Conservation (phyloP, 2,888 invertebrate species). For the Pristionchus japonicus region DNA sequence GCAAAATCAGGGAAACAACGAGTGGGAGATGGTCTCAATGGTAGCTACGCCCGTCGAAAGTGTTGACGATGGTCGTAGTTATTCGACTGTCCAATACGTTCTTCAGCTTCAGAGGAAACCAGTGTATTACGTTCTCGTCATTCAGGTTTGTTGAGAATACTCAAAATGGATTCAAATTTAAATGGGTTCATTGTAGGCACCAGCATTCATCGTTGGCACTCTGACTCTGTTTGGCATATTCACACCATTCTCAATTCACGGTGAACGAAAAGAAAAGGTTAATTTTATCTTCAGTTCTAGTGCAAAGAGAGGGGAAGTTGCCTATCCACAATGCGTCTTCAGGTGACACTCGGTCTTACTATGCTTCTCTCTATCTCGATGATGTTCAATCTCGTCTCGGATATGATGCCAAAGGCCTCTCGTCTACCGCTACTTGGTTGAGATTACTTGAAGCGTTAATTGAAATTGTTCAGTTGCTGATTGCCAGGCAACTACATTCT, state of each 20-base stretch:
- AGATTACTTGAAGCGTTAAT: too few relatives aligned
- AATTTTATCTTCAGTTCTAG: background rate
- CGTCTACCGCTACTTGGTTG: slow-evolving; percentile 60
- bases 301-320: background rate
- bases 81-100: slow-evolving; percentile 17
- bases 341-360: slow-evolving; percentile 58
- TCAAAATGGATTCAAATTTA: too few relatives aligned
- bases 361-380: slow-evolving; percentile 64
- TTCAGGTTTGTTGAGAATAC: slow-evolving; percentile 46
- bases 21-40: slow-evolving; percentile 61
- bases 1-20: slow-evolving; percentile 58
- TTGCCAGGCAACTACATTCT: slow-evolving; percentile 57
- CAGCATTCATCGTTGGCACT: slow-evolving; percentile 61
- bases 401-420: slow-evolving; percentile 67
- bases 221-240: slow-evolving; percentile 63
- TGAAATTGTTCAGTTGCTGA: too few relatives aligned
- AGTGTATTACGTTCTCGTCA: slow-evolving; percentile 58
- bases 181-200: slow-evolving; percentile 50
- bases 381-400: slow-evolving; percentile 62
- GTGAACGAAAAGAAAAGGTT: slow-evolving; percentile 58
- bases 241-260: slow-evolving; percentile 58
- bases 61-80: background rate
- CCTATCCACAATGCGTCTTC: too few relatives aligned
- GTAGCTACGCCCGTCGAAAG: background rate
- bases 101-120: slow-evolving; percentile 55